Evolutionary conservation across 2,113 vertebrate species (phyloP).

Genomic region (Ammospiza caudacuta): DNA sequence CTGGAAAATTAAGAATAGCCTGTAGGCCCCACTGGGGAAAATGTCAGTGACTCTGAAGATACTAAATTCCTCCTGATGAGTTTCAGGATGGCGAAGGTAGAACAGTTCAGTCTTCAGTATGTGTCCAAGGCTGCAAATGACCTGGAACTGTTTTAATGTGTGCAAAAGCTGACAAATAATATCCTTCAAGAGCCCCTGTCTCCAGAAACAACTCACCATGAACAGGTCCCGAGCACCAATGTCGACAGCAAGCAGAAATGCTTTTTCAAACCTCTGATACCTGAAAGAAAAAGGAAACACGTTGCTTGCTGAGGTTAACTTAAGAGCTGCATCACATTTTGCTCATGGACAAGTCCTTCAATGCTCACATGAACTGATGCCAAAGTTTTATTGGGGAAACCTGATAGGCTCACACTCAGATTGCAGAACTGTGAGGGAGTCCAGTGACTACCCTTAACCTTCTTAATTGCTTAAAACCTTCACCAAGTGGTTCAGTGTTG

Average conservation of each 20-base stretch:
- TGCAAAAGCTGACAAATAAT: slow-evolving; percentile 61
- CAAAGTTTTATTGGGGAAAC: neutral
- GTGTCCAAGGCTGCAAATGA: slow-evolving; percentile 30
- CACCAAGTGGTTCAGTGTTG: neutral
- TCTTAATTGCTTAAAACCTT: neutral
- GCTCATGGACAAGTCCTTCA: neutral
- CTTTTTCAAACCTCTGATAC: slow-evolving; percentile 93
- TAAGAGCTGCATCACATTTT: neutral
- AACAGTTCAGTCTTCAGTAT: slow-evolving; percentile 14
- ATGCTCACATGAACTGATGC: neutral
- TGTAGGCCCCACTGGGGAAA: slow-evolving; percentile 22
- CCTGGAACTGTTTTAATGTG: slow-evolving; percentile 47
- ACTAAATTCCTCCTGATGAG: slow-evolving; percentile 29
- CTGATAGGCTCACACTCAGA: neutral
- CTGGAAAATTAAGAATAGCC: slow-evolving; percentile 59
- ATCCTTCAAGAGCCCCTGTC: slow-evolving; percentile 31
- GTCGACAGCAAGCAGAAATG: slow-evolving; percentile 94
- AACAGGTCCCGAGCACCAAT: slow-evolving; percentile 91
- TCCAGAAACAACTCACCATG: slow-evolving; percentile 87
- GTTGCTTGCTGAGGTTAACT: neutral
- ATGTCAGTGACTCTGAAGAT: slow-evolving; percentile 55
- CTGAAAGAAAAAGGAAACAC: slow-evolving; percentile 68
- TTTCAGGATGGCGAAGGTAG: slow-evolving; percentile 33
- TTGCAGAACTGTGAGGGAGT: neutral
- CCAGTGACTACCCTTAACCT: neutral